Evolutionary conservation across 2,113 vertebrate genomes (phyloP).

Genomic region (Tachysurus fulvidraco): DNA sequence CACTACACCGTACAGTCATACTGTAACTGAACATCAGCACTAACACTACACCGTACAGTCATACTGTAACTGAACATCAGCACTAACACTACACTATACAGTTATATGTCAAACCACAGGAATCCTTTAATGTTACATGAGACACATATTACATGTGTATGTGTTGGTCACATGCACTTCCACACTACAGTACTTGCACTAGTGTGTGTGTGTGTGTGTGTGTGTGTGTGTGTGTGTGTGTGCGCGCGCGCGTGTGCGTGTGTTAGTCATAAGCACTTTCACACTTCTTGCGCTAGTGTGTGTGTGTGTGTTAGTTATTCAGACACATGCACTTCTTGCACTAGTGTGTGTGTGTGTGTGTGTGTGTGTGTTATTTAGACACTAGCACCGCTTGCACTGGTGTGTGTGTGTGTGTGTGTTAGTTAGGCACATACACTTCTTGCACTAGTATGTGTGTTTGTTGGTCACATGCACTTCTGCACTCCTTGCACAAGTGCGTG

Average conservation of each 20-base stretch:
- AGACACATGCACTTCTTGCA: too few species aligned
- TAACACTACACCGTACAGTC: too few species aligned
- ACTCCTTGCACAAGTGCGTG: not conserved
- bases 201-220: not conserved
- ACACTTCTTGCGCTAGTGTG: not conserved
- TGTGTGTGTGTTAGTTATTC: not conserved
- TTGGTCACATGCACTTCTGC: not conserved
- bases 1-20: too few species aligned
- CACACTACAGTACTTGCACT: too few species aligned
- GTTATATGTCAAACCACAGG: not conserved
- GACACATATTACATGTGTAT: not conserved
- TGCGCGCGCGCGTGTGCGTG: too few species aligned
- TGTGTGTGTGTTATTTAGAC: not conserved
- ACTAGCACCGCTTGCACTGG: too few species aligned
- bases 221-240: too few species aligned
- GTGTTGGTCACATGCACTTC: too few species aligned
- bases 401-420: not conserved
- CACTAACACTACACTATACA: too few species aligned
- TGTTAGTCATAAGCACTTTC: not conserved
- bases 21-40: too few species aligned
- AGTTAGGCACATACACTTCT: not conserved
- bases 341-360: too few species aligned
- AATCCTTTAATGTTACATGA: slow-evolving; percentile 12
- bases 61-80: too few species aligned
- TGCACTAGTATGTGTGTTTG: not conserved